Evolutionary conservation across 2,113 vertebrate species (phyloP).

Genomic region (Charadrius vociferus): DNA sequence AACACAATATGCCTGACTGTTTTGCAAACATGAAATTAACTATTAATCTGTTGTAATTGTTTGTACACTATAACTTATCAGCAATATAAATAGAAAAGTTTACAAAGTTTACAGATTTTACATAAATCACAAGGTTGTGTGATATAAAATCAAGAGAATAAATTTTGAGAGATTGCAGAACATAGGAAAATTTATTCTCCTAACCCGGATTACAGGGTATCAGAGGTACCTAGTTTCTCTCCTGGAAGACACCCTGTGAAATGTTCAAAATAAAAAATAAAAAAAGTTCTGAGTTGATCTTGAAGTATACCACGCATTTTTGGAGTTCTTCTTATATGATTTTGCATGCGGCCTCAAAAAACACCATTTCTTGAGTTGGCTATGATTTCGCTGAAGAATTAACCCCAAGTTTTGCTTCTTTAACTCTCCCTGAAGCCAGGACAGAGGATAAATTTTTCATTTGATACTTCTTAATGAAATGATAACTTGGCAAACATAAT

Average conservation of each 20-base stretch:
- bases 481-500: conserved; percentile 34
- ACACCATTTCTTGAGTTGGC: background rate
- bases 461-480: conserved; percentile 31
- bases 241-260: background rate
- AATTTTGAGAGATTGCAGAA: background rate
- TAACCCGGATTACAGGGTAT: background rate
- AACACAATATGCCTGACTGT: background rate
- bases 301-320: background rate
- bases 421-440: background rate
- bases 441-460: background rate
- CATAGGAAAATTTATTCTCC: background rate
- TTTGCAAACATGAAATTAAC: background rate
- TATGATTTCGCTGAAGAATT: background rate
- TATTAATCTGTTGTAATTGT: background rate
- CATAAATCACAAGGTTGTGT: background rate
- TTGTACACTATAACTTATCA: background rate
- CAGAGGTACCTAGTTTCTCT: background rate
- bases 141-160: background rate
- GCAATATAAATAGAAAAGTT: background rate
- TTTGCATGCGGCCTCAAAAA: background rate
- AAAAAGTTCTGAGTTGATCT: background rate
- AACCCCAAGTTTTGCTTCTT: background rate
- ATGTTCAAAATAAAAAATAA: background rate
- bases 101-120: background rate
- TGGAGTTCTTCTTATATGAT: background rate